A percentile compares a stretch with the other conserved stretches of the same genome.
phyloP scores from a whole-genome alignment of 2,113 vertebrate species.

The Guaruba guarouba region DNA sequence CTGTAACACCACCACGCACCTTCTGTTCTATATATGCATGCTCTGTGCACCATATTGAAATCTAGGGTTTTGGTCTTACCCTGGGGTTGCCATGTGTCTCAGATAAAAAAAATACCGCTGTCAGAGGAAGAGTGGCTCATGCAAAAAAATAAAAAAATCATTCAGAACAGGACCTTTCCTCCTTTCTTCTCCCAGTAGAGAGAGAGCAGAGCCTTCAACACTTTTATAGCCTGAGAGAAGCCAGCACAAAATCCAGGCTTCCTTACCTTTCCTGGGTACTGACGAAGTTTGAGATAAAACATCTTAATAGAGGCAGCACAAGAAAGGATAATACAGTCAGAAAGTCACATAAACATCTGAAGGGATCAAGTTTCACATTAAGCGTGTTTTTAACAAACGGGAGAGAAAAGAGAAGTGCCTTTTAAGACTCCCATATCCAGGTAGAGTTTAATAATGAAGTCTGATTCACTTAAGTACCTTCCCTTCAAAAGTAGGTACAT shows the following conservation, averaged over 20 bases:
- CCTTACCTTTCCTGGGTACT: neutral
- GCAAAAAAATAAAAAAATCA: neutral
- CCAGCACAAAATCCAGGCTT: neutral
- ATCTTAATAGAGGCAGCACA: neutral
- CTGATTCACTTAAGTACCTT: neutral
- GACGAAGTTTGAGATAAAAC: neutral
- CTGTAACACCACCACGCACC: neutral
- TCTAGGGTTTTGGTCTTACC: neutral
- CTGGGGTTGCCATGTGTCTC: neutral
- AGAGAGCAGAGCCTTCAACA: neutral
- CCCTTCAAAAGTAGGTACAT: neutral
- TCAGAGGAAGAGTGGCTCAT: neutral
- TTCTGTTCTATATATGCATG: neutral
- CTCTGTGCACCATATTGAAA: neutral
- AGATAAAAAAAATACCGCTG: neutral
- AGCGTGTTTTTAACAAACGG: neutral
- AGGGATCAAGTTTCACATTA: neutral
- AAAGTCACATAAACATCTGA: neutral
- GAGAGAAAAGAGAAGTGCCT: neutral
- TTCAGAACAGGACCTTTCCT: neutral
- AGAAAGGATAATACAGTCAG: neutral
- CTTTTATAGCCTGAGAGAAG: neutral
- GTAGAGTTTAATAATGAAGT: neutral
- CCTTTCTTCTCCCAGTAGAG: neutral
- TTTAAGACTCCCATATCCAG: neutral